A percentile compares a stretch with the other conserved stretches of the same genome.
Conservation (phyloP, 2,797 vertebrate species). For the Glyptemys insculpta region DNA sequence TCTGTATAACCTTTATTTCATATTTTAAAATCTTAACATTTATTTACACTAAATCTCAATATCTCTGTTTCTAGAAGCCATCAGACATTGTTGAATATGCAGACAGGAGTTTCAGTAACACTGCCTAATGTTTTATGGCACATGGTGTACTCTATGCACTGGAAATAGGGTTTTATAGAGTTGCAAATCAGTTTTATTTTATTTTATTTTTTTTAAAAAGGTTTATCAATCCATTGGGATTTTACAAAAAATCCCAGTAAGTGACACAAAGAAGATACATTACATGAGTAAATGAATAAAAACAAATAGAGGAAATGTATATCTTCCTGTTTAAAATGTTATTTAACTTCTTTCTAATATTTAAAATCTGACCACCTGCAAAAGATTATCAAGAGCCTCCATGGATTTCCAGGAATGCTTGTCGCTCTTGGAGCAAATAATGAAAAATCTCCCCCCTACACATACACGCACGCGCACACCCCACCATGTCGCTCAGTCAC, state of each 20-base stretch:
- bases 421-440: constrained; percentile 58
- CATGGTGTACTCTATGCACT: background rate
- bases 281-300: constrained; percentile 52
- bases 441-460: constrained; percentile 6
- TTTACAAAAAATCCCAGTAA: constrained; percentile 8
- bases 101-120: constrained; percentile 4
- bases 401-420: constrained; percentile 67
- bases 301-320: constrained; percentile 63
- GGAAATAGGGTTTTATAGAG: background rate
- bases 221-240: background rate
- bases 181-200: constrained; percentile 10
- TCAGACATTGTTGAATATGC: constrained; percentile 20
- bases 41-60: constrained; percentile 56
- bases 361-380: constrained; percentile 75
- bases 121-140: constrained; percentile 8
- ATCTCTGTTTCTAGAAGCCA: constrained; percentile 50
- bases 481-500: constrained; percentile 41
- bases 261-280: constrained; percentile 50
- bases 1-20: constrained; percentile 24
- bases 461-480: background rate
- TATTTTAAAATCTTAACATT: constrained; percentile 49
- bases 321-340: constrained; percentile 64
- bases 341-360: constrained; percentile 56
- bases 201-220: background rate
- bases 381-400: constrained; percentile 58